Percentiles rank a stretch among this genome's conserved stretches.
phyloP scores from a whole-genome alignment of 2,888 invertebrate genomes.

The Conus canariensis region DNA sequence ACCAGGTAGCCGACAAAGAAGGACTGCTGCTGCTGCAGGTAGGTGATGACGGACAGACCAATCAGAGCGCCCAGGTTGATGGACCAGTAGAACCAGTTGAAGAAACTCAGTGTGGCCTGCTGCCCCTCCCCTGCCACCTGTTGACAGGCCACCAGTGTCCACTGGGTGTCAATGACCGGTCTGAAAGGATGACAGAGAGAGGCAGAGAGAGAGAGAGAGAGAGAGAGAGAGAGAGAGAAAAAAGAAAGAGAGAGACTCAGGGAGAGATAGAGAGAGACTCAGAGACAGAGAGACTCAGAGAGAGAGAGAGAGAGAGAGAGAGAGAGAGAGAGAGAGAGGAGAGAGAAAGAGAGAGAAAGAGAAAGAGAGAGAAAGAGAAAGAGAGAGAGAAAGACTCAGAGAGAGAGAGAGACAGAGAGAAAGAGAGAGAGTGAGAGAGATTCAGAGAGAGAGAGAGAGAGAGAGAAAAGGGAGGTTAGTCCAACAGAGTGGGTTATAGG shows the following conservation, averaged over 20 bases:
- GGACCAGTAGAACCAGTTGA: slow-evolving; percentile 81
- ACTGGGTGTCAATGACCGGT: not conserved
- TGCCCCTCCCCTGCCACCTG: slow-evolving; percentile 74
- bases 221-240: not conserved
- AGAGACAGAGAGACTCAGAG: too few relatives aligned
- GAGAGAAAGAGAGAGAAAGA: not conserved
- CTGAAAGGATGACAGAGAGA: too few relatives aligned
- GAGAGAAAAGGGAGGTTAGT: too few relatives aligned
- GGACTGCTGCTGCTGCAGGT: slow-evolving; percentile 78
- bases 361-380: not conserved
- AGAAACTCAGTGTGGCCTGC: slow-evolving; percentile 78
- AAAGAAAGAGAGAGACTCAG: too few relatives aligned
- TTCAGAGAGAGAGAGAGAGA: too few relatives aligned
- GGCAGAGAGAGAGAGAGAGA: not conserved
- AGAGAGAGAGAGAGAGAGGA: too few relatives aligned
- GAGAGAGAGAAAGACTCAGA: too few relatives aligned
- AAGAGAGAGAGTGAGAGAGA: too few relatives aligned
- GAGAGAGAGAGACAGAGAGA: too few relatives aligned
- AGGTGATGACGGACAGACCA: slow-evolving; percentile 78
- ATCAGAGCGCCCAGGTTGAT: slow-evolving; percentile 80
- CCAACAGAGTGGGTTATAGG: too few relatives aligned
- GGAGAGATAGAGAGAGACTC: too few relatives aligned
- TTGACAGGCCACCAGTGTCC: not conserved
- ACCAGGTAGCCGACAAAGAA: slow-evolving; percentile 79
- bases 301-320: too few relatives aligned